Conservation (phyloP, 1,140 invertebrate genomes). For the Gryllus bimaculatus region DNA sequence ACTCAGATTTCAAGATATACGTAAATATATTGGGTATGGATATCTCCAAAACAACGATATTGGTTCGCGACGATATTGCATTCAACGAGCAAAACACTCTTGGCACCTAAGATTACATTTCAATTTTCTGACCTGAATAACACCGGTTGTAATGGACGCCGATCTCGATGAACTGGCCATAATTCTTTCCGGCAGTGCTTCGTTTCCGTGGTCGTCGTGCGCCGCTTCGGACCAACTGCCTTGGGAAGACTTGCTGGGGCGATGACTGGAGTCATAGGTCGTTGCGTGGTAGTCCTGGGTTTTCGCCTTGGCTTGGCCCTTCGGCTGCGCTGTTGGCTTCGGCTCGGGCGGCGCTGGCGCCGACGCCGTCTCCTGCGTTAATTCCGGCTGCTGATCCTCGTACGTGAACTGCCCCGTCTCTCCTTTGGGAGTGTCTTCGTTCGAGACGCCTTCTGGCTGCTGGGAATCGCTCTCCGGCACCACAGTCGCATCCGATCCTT, state of each 20-base stretch:
- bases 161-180: neutral
- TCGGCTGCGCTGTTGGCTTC: neutral
- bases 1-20: too few relatives aligned
- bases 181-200: neutral
- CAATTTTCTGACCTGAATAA: conserved; percentile 19
- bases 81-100: too few relatives aligned
- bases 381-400: neutral
- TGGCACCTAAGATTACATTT: too few relatives aligned
- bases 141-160: conserved; percentile 20
- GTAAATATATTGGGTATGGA: too few relatives aligned
- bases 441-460: neutral
- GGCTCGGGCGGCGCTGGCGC: too few relatives aligned
- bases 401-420: neutral
- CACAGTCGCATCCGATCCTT: conserved; percentile 26
- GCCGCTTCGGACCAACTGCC: neutral
- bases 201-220: neutral
- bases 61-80: too few relatives aligned
- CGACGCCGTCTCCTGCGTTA: too few relatives aligned
- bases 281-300: neutral
- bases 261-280: neutral
- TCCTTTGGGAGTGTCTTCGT: neutral
- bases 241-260: neutral
- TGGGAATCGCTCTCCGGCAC: neutral
- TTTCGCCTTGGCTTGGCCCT: neutral
- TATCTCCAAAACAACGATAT: too few relatives aligned